Percentiles rank a stretch among this genome's conserved stretches.
Evolutionary conservation across 2,888 invertebrate species (phyloP).

Genomic region (Punctoribates punctum): DNA sequence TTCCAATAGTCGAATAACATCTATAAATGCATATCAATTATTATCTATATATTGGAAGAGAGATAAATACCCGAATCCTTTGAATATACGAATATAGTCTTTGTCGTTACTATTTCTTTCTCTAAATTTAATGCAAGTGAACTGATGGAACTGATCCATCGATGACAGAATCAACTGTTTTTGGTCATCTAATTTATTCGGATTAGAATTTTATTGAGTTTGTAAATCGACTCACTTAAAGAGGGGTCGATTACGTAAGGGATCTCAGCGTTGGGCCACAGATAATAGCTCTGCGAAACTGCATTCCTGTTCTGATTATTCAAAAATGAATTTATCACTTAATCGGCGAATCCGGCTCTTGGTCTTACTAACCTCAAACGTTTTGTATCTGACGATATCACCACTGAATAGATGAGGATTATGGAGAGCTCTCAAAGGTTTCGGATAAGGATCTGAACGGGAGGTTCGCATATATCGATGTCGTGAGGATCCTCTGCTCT

Average conservation of each 20-base stretch:
- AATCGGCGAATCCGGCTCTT: too few relatives aligned
- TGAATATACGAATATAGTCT: constrained; percentile 40
- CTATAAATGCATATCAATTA: neutral
- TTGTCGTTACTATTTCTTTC: constrained; percentile 16
- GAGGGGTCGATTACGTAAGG: constrained; percentile 37
- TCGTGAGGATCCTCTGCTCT: neutral
- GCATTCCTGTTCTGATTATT: constrained; percentile 33
- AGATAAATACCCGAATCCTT: constrained; percentile 38
- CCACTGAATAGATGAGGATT: constrained; percentile 16
- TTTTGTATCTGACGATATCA: constrained; percentile 7
- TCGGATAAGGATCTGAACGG: neutral
- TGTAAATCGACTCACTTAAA: neutral
- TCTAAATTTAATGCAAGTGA: constrained; percentile 36
- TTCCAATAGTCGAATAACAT: constrained; percentile 40
- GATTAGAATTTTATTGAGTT: too few relatives aligned
- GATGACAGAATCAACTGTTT: constrained; percentile 14
- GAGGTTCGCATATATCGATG: neutral
- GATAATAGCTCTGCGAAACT: constrained; percentile 10
- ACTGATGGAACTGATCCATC: constrained; percentile 33
- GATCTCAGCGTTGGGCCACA: constrained; percentile 38
- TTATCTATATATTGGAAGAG: neutral
- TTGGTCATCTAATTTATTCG: neutral
- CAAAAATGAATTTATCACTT: neutral
- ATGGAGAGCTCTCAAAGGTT: constrained; percentile 26
- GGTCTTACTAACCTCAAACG: neutral